Evolutionary conservation across 2,888 invertebrate genomes (phyloP).

Genomic region (Philereme transversata): DNA sequence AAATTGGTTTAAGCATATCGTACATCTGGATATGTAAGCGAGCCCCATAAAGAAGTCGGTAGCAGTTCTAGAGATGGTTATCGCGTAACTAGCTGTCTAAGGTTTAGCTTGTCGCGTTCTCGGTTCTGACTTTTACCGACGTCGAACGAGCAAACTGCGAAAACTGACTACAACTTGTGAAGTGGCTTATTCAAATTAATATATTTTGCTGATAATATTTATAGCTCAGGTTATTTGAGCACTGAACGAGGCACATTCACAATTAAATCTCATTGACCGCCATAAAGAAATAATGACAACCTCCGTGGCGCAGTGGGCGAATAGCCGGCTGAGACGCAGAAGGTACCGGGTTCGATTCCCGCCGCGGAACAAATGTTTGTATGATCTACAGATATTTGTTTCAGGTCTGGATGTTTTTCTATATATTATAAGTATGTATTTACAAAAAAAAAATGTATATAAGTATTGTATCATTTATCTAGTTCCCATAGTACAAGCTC

Average conservation of each 20-base stretch:
- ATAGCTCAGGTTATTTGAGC: not conserved
- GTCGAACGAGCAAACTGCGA: constrained; percentile 37
- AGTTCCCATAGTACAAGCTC: too few relatives aligned
- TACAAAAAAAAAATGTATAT: too few relatives aligned
- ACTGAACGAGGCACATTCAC: not conserved
- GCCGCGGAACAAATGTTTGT: too few relatives aligned
- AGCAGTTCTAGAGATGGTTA: constrained; percentile 64
- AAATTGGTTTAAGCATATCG: constrained; percentile 68
- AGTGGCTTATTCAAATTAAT: constrained; percentile 29
- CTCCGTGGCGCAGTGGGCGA: too few relatives aligned
- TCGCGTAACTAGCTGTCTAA: constrained; percentile 71
- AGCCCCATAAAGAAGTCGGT: constrained; percentile 70
- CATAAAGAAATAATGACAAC: not conserved
- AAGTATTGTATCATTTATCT: too few relatives aligned
- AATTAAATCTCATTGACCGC: not conserved
- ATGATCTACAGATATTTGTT: too few relatives aligned
- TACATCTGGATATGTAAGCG: constrained; percentile 63
- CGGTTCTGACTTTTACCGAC: constrained; percentile 36
- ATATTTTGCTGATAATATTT: constrained; percentile 22
- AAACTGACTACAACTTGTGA: constrained; percentile 30
- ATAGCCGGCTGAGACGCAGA: too few relatives aligned
- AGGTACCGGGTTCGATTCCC: too few relatives aligned
- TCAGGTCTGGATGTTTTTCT: too few relatives aligned
- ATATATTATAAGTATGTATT: too few relatives aligned
- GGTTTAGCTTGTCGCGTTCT: constrained; percentile 52